A percentile compares a stretch with the other conserved stretches of the same genome.
Evolutionary conservation across 2,888 invertebrate genomes (phyloP).

Genomic region (Lacanobia wlatinum): DNA sequence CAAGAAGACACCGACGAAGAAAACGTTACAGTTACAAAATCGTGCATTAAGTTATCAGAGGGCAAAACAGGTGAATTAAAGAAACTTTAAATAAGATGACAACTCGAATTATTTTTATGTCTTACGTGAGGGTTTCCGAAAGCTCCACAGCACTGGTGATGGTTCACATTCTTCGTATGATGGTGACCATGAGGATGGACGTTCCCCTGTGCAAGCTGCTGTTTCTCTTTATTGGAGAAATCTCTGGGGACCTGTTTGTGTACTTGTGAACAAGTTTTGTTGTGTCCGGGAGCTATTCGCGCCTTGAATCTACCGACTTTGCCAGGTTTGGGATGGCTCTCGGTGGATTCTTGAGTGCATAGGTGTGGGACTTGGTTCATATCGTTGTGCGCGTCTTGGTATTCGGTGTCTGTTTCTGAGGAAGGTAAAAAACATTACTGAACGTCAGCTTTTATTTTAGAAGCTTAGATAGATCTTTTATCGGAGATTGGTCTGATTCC

Average conservation of each 20-base stretch:
- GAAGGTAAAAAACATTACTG: conserved; percentile 13
- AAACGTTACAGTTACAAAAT: conserved; percentile 1
- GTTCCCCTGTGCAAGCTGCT: conserved; percentile 67
- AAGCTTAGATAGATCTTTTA: neutral
- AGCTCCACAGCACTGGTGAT: conserved; percentile 89
- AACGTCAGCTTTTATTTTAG: neutral
- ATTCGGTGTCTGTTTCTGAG: conserved; percentile 86
- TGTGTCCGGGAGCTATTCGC: conserved; percentile 83
- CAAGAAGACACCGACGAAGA: neutral
- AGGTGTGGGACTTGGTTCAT: conserved; percentile 70
- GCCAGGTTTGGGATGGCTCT: conserved; percentile 77
- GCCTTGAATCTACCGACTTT: conserved; percentile 85
- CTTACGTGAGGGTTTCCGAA: conserved; percentile 88
- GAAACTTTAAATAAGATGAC: conserved; percentile 81
- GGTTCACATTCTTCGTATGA: conserved; percentile 86
- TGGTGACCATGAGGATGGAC: conserved; percentile 86
- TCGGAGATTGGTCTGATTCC: neutral
- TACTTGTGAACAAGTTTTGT: conserved; percentile 72
- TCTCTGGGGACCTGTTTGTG: conserved; percentile 77
- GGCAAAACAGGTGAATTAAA: conserved; percentile 46
- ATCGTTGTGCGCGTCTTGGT: conserved; percentile 81
- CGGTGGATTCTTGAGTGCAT: conserved; percentile 73
- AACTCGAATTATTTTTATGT: conserved; percentile 85
- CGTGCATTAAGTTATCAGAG: conserved; percentile 28
- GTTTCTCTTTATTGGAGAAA: conserved; percentile 75